phyloP scores from a whole-genome alignment of 2,113 vertebrate genomes.

The Apodemus sylvaticus region DNA sequence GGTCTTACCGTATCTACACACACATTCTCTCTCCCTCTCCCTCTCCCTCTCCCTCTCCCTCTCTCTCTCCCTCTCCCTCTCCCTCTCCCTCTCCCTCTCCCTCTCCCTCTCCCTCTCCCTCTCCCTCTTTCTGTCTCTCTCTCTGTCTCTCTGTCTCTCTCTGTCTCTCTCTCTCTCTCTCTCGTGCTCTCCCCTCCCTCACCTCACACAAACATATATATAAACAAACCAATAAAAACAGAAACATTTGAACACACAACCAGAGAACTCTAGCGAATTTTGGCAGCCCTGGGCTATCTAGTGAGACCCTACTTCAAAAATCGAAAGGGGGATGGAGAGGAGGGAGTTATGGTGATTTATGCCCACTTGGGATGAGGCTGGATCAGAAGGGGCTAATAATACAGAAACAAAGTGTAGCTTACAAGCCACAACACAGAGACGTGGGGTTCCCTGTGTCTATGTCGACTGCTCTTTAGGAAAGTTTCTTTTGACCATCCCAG shows the following conservation, averaged over 20 bases:
- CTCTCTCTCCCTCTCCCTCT: no score
- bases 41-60: no score
- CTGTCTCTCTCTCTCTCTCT: no score
- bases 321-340: background rate
- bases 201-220: background rate
- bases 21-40: no score
- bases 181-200: background rate
- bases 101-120: no score
- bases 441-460: background rate
- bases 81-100: no score
- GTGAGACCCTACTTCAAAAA: background rate
- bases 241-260: background rate
- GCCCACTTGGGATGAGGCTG: background rate
- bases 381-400: background rate
- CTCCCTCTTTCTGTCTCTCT: no score
- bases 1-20: no score
- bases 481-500: background rate
- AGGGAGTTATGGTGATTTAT: background rate
- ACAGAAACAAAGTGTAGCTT: background rate
- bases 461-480: slow-evolving; percentile 12
- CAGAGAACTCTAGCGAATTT: background rate
- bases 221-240: background rate
- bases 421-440: background rate
- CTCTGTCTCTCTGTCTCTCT: no score
- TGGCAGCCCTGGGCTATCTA: background rate